A percentile compares a stretch with the other conserved stretches of the same genome.
Evolutionary conservation across 2,797 vertebrate species (phyloP).

Genomic region (Erethizon dorsatum): DNA sequence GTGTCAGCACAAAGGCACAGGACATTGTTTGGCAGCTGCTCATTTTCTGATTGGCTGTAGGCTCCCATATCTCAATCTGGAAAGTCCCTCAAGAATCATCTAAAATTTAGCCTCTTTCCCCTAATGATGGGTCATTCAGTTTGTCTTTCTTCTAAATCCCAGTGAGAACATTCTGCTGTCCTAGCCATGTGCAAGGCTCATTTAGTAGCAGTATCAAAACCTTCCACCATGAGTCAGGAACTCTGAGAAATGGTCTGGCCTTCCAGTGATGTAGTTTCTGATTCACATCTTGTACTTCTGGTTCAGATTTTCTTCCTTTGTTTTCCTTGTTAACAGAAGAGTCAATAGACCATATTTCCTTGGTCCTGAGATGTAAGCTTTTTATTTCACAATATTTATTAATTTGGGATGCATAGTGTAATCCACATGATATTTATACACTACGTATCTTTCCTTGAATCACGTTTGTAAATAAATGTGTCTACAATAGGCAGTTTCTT

Average conservation of each 20-base stretch:
- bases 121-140: neutral
- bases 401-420: neutral
- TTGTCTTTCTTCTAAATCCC: neutral
- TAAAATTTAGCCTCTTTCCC: too few relatives aligned
- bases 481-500: neutral
- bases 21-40: neutral
- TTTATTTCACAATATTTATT: conserved; percentile 47
- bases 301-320: conserved; percentile 10
- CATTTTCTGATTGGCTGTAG: neutral
- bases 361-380: neutral
- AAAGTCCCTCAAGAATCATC: neutral
- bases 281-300: neutral
- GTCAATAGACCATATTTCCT: neutral
- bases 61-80: neutral
- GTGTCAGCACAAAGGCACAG: neutral
- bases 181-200: neutral
- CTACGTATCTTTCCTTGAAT: conserved; percentile 24
- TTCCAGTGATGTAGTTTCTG: neutral
- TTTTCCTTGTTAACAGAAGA: neutral
- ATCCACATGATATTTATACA: neutral
- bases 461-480: neutral
- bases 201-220: neutral
- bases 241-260: neutral
- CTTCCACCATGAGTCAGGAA: neutral
- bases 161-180: neutral